Evolutionary conservation across 2,888 invertebrate species (phyloP).

Genomic region (Willowsia nigromaculata): DNA sequence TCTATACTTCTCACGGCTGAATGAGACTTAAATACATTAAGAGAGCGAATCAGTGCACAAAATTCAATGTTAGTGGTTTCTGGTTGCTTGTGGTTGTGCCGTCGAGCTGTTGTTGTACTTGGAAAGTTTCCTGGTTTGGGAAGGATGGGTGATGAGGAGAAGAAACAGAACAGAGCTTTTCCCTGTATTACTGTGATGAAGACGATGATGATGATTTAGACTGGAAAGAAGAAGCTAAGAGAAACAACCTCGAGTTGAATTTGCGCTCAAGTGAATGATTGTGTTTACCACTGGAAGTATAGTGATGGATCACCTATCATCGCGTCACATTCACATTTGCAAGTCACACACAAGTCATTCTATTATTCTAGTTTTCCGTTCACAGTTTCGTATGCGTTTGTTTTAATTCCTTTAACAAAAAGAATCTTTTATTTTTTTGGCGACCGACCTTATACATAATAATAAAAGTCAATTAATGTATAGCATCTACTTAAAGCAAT

Average conservation of each 20-base stretch:
- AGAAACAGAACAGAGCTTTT: conserved; percentile 40
- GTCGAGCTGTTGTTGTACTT: conserved; percentile 18
- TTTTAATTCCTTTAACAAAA: not conserved
- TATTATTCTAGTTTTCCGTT: not conserved
- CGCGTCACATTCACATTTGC: conserved; percentile 37
- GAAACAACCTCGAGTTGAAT: conserved; percentile 23
- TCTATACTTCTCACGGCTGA: conserved; percentile 22
- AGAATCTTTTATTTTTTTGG: not conserved
- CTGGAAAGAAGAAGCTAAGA: not conserved
- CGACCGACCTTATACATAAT: not conserved
- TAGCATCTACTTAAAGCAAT: no score
- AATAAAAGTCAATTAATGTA: conserved; percentile 17
- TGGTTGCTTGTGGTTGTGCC: conserved; percentile 41
- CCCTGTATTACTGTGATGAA: not conserved
- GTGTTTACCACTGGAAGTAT: conserved; percentile 42
- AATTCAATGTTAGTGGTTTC: conserved; percentile 56
- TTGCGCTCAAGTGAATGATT: conserved; percentile 54
- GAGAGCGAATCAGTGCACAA: conserved; percentile 27
- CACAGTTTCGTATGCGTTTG: not conserved
- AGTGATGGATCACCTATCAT: conserved; percentile 61
- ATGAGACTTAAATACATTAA: conserved; percentile 32
- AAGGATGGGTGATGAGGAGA: conserved; percentile 15
- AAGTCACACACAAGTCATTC: conserved; percentile 15
- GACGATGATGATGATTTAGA: not conserved
- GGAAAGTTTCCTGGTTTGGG: conserved; percentile 29